Percentiles rank a stretch among this genome's conserved stretches.
phyloP scores from a whole-genome alignment of 1,140 invertebrate genomes.

The Galendromus occidentalis region DNA sequence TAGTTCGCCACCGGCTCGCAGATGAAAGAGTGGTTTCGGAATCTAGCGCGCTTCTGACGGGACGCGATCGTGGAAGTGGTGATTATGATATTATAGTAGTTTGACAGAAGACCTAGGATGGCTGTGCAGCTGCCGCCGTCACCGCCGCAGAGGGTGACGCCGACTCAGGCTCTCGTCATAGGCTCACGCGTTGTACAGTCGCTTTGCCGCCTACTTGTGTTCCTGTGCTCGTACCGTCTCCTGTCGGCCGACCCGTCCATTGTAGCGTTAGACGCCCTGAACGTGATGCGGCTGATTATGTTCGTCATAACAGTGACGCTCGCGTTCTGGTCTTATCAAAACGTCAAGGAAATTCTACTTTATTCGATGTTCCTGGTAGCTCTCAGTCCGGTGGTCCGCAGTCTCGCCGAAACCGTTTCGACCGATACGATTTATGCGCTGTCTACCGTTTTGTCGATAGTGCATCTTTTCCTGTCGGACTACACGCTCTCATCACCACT shows the following conservation, averaged over 20 bases:
- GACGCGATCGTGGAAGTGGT: too few species aligned
- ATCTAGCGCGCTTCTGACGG: too few species aligned
- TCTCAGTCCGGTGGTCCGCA: neutral
- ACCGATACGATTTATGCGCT: neutral
- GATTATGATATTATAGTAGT: too few species aligned
- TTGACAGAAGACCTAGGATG: too few species aligned
- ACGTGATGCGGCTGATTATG: neutral
- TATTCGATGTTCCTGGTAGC: neutral
- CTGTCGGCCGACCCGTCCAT: neutral
- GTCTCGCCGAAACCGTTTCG: conserved; percentile 1
- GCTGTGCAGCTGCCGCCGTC: too few species aligned
- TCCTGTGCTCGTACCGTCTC: neutral
- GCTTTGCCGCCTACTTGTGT: neutral
- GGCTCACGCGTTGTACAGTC: neutral
- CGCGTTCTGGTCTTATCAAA: neutral
- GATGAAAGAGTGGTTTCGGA: too few species aligned
- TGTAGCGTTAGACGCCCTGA: neutral
- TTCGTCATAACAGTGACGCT: neutral
- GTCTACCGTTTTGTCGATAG: neutral
- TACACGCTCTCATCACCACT: neutral
- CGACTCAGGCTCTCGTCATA: neutral
- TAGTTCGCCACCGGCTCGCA: too few species aligned
- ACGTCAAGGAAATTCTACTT: neutral
- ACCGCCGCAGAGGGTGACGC: too few species aligned
- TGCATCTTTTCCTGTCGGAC: neutral